Base-by-base conservation (phyloP, 2,113 vertebrate species). In the Emydocephalus ijimae region DNA sequence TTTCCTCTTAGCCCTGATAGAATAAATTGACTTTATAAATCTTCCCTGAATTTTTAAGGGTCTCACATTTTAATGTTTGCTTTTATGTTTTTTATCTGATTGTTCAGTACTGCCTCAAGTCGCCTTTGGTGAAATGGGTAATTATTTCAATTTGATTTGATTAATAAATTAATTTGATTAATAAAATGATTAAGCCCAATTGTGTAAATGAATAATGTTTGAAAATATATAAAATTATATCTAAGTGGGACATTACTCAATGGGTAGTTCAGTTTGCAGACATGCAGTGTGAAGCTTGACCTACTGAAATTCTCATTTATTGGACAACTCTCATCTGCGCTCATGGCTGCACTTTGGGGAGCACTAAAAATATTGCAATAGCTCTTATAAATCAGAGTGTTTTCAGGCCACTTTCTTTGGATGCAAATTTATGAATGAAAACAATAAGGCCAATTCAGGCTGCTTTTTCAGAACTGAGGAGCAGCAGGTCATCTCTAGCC, bases 381-480 rank as follows among this genome's bases (percentile, higher is more conserved):
- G 95, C 95, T 95, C 96, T 96, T 94, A 93, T 95, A 94, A 95
- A 87, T 95, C 94, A 95, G 89, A 94, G 64, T 93, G 95, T 96
- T 97, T 94, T 95, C 95, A 96, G 96, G 96, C 96, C 92, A 89
- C 94, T 96, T 96, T 92, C 94, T 94, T 93, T 88, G 96, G 95
- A 95, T 95, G 64, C 69, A 95, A 94, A 92, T 92, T 92, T 95
- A 96, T 97, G 96, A 97, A 96, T 97, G 97, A 97, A 96, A 97
- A 96, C 96, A 96, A 96, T 92, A 93, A 81, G 94, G 94, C 93
- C 96, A 95, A 94, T 94, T 92, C 96, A 95, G 95, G 91, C 91
- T 96, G 3, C 90, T 95, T 87, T 96, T 89, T 90, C 89, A 95
- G 93, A 94, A 96, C 91, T 96, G 39, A 1, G 91, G 94, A 91